Evolutionary conservation across 2,113 vertebrate species (phyloP).

Genomic region (Prionailurus viverrinus): DNA sequence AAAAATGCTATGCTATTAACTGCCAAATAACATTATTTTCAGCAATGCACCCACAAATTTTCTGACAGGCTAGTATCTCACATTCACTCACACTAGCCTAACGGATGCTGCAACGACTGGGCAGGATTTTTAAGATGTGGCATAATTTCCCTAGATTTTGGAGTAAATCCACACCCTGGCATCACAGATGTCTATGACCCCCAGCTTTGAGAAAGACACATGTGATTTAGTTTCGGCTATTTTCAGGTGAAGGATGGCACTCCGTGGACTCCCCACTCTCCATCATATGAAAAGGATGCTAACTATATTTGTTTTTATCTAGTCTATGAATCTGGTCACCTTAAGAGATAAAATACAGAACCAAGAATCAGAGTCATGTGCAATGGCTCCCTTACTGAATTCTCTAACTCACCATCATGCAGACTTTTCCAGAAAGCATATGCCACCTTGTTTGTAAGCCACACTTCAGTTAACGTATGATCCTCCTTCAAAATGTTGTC

Average conservation of each 20-base stretch:
- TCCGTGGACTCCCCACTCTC: rapidly evolving
- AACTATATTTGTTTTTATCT: background rate
- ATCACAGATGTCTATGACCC: background rate
- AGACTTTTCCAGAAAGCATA: background rate
- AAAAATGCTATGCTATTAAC: background rate
- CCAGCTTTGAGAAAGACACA: background rate
- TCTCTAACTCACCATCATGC: background rate
- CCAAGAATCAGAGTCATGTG: background rate
- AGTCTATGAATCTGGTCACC: background rate
- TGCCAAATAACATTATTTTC: background rate
- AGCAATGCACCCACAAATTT: background rate
- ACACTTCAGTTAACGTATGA: background rate
- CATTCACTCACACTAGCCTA: background rate
- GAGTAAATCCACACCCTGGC: background rate
- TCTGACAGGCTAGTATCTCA: background rate
- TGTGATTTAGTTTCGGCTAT: background rate
- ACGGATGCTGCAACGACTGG: background rate
- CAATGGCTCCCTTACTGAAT: background rate
- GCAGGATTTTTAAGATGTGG: background rate
- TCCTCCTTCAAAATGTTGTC: background rate
- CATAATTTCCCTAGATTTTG: background rate
- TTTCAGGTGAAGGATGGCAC: background rate
- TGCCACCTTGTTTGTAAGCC: background rate
- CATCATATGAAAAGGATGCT: background rate
- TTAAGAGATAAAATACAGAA: background rate